Evolutionary conservation across 35 echinoderm and acorn worm genomes (phyloP).

Genomic region (Lytechinus pictus): DNA sequence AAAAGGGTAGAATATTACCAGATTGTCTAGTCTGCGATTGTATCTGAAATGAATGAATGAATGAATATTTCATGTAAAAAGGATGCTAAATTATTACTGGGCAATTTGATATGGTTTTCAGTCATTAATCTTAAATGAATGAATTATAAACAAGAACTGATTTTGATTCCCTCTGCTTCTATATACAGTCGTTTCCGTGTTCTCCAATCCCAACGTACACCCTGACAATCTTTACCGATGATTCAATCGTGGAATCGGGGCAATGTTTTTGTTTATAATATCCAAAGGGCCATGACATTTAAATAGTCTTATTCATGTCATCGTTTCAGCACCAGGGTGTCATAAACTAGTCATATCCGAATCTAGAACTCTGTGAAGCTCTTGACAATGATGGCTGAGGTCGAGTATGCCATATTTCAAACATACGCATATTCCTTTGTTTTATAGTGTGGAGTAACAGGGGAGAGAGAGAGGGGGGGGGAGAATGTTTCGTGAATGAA

Average conservation of each 20-base stretch:
- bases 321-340: not conserved
- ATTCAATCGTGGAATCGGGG: not conserved
- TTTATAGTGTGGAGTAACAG: not conserved
- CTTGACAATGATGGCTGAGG: not conserved
- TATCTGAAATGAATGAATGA: too few relatives aligned
- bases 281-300: slow-evolving; percentile 17
- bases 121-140: not conserved
- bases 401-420: not conserved
- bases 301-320: slow-evolving; percentile 14
- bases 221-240: not conserved
- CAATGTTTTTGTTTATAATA: not conserved
- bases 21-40: too few relatives aligned
- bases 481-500: not conserved
- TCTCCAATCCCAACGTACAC: not conserved
- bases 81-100: not conserved
- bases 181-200: not conserved
- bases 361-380: not conserved
- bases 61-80: not conserved
- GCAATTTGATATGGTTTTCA: not conserved
- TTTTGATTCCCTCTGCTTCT: not conserved
- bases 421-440: not conserved
- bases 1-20: not conserved
- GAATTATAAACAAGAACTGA: not conserved
- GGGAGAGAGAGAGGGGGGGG: not conserved
- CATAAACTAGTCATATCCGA: slow-evolving; percentile 1